Evolutionary conservation across 2,888 invertebrate genomes (phyloP).

Genomic region (Napeogenes sylphis): DNA sequence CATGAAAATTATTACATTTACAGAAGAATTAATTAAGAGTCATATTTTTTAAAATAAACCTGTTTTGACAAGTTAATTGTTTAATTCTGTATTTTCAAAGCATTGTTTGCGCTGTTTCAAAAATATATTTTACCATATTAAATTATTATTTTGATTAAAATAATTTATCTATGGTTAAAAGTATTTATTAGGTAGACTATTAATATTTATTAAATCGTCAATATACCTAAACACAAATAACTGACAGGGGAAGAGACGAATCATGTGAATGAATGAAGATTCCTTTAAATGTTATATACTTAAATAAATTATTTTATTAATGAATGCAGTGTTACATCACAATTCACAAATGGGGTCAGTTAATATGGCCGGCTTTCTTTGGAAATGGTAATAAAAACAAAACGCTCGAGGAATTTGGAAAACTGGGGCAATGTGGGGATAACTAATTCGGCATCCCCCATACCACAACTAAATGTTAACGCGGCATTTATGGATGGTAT

Average conservation of each 20-base stretch:
- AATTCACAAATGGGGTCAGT: constrained; percentile 34
- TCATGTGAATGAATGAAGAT: neutral
- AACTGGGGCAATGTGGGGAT: constrained; percentile 14
- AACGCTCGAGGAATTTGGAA: constrained; percentile 5
- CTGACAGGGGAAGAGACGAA: neutral
- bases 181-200: too few relatives aligned
- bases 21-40: too few relatives aligned
- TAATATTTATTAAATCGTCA: too few relatives aligned
- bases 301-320: neutral
- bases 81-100: too few relatives aligned
- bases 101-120: too few relatives aligned
- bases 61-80: too few relatives aligned
- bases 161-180: too few relatives aligned
- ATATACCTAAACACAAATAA: too few relatives aligned
- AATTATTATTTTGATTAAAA: too few relatives aligned
- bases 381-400: constrained; percentile 21
- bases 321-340: constrained; percentile 21
- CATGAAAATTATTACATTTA: too few relatives aligned
- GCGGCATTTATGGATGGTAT: constrained; percentile 52
- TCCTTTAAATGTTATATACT: neutral
- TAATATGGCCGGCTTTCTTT: constrained; percentile 27
- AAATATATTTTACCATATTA: too few relatives aligned
- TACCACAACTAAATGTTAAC: constrained; percentile 54
- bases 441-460: constrained; percentile 9
- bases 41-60: too few relatives aligned